Evolutionary conservation across 2,797 vertebrate genomes (phyloP).

Genomic region (Falco columbarius): DNA sequence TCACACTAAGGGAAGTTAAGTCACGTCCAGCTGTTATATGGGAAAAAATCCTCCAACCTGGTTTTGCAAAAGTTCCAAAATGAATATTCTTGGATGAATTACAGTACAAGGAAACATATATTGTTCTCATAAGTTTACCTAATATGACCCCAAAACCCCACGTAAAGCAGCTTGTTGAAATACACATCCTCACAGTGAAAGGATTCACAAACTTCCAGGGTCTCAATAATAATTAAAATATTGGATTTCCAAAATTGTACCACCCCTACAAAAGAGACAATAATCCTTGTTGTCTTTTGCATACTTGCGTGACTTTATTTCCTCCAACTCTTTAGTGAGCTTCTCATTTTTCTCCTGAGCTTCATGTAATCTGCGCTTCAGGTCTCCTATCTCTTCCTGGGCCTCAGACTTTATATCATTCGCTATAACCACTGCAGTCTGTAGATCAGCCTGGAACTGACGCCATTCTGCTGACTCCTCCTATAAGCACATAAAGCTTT

Average conservation of each 20-base stretch:
- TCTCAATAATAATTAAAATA: not conserved
- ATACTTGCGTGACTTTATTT: conserved; percentile 95
- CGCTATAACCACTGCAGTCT: conserved; percentile 95
- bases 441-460: conserved; percentile 95
- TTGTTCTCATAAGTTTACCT: not conserved
- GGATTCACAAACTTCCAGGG: not conserved
- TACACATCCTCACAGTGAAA: not conserved
- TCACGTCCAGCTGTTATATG: not conserved
- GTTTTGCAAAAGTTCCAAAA: not conserved
- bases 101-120: not conserved
- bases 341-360: conserved; percentile 93
- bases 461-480: conserved; percentile 97
- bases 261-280: not conserved
- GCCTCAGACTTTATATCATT: conserved; percentile 97
- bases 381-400: conserved; percentile 94
- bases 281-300: not conserved
- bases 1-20: not conserved
- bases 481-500: conserved; percentile 67
- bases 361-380: conserved; percentile 90
- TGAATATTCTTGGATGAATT: not conserved
- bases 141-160: not conserved
- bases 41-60: not conserved
- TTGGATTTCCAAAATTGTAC: not conserved
- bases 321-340: conserved; percentile 91
- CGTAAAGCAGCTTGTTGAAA: not conserved